Base-by-base conservation (phyloP, 2,888 invertebrate genomes). In the Eristalis intricaria region DNA sequence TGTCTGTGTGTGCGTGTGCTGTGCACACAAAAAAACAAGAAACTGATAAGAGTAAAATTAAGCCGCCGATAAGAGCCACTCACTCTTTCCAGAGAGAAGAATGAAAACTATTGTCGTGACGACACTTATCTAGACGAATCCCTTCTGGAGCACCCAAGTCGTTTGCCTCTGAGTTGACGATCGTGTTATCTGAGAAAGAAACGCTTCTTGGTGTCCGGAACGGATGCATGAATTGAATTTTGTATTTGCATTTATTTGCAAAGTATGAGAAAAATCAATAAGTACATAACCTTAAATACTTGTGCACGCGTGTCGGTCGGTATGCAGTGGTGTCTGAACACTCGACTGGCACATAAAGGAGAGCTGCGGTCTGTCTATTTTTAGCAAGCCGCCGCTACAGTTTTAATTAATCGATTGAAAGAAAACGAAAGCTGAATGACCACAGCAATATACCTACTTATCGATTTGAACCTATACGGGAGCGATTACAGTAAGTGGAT, bases 241-340 rank as follows among this genome's bases (percentile, higher is more conserved):
- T 43, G 60, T 56, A 76, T 80, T 76, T 71, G 76, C 84, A 76
- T 63, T 84, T 58, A 58, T 68, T 66, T 26, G 63, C 74, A 43
- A 73, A 64, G 61, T 63, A 71, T 81, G 38, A 68, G 81, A 29
- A 81, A 76, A 85, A 81, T 81, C 81, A 85, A 81, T 81, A 85
- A 76, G 43, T 76, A 50, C 35, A 32, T 38, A 73, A 73, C 70
- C 61, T 73, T 50, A 58, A 50, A 50, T 5, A 5, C 29, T 29
- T 29, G 29, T 29, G 29, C 5, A 50, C n/a, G 61, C 40, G 29
- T n/a, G n/a, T n/a, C n/a, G n/a, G n/a, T 40, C 43, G 66, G 22
- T 56, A 63, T 66, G 11, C 26, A 15, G 26, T 23, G 38, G 64
- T 63, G 65, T 50, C 63, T 19, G 64, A 58, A 19, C 13, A n/a